Evolutionary conservation across 2,888 invertebrate species (phyloP).

Genomic region (Erebia palarica): DNA sequence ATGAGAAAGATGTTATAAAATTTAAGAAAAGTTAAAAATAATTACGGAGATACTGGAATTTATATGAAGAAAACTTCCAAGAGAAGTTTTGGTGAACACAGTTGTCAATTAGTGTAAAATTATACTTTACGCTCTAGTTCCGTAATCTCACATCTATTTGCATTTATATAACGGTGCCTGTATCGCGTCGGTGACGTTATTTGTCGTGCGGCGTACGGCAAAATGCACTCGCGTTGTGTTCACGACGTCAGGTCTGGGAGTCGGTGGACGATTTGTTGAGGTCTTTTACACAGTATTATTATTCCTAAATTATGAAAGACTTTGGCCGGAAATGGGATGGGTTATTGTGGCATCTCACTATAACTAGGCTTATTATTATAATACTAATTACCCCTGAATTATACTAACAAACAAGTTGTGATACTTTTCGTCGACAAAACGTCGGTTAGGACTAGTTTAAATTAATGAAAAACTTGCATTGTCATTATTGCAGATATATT

Average conservation of each 20-base stretch:
- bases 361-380: no score
- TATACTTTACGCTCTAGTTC: constrained; percentile 12
- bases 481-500: no score
- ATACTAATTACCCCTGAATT: no score
- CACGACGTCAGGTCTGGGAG: constrained; percentile 5
- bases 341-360: no score
- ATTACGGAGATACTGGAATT: neutral
- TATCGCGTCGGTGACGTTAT: constrained; percentile 28
- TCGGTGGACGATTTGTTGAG: neutral
- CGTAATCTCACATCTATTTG: constrained; percentile 27
- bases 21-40: no score
- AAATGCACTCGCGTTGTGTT: constrained; percentile 13
- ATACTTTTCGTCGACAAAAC: no score
- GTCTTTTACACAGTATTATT: neutral
- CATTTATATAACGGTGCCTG: constrained; percentile 38
- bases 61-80: neutral
- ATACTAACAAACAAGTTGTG: no score
- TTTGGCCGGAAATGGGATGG: no score
- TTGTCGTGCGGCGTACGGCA: constrained; percentile 19
- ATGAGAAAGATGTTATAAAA: no score
- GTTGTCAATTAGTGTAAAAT: neutral
- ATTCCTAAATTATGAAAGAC: no score
- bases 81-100: neutral
- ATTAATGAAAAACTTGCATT: no score
- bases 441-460: no score